These are phyloP conservation scores for Teleogryllus oceanicus DNA, from an alignment of 2,888 invertebrate genomes.

Conservation along the genomic window DNA sequence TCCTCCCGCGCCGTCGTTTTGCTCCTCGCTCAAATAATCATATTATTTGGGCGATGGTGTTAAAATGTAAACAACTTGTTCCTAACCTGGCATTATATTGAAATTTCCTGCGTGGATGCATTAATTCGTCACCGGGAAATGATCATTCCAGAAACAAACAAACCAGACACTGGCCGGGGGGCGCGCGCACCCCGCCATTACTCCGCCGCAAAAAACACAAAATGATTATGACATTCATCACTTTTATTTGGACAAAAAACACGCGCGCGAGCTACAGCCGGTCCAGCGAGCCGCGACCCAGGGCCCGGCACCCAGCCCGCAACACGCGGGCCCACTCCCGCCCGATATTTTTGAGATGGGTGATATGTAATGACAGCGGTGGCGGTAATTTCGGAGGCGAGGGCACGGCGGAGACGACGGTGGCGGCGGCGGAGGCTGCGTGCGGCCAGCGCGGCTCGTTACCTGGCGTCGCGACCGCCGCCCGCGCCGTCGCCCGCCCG, in stretches of 20 bases:
- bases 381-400: neutral
- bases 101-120: constrained; percentile 7
- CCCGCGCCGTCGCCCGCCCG: neutral
- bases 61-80: constrained; percentile 18
- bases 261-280: neutral
- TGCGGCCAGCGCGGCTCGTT: neutral
- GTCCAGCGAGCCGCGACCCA: neutral
- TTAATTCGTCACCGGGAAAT: constrained; percentile 18
- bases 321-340: neutral
- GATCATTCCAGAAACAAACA: constrained; percentile 18
- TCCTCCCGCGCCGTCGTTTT: neutral
- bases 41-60: constrained; percentile 18
- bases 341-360: neutral
- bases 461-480: neutral
- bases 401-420: neutral
- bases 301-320: neutral
- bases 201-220: neutral
- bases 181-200: neutral
- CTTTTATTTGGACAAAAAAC: neutral
- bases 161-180: neutral
- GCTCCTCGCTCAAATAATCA: constrained; percentile 9
- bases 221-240: constrained; percentile 18
- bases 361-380: constrained; percentile 6
- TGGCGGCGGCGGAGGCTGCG: neutral
- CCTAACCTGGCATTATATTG: constrained; percentile 18